Evolutionary conservation across 2,113 vertebrate species (phyloP).

Genomic region (Diadophis punctatus): DNA sequence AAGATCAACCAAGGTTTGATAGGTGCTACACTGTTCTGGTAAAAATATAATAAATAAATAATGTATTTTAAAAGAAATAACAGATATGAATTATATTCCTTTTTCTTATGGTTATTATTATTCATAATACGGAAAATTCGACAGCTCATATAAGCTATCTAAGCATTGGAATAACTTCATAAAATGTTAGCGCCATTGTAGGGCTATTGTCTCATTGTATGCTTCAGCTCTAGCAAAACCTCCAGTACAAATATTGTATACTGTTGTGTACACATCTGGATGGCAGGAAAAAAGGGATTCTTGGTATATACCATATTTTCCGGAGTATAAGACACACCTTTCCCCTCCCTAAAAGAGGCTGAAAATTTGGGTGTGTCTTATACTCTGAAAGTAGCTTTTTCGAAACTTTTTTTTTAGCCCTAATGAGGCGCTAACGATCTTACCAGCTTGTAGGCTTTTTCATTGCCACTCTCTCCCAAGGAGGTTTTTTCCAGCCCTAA

Average conservation of each 20-base stretch:
- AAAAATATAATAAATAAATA: neutral
- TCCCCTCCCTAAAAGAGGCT: no score
- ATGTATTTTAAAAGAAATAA: neutral
- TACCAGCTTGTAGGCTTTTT: no score
- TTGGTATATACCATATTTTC: no score
- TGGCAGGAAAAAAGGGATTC: neutral
- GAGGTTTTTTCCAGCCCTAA: no score
- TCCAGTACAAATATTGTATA: neutral
- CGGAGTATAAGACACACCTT: no score
- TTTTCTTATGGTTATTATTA: conserved; percentile 21
- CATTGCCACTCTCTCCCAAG: no score
- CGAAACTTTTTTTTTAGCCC: no score
- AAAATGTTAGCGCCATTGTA: neutral
- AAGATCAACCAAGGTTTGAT: neutral
- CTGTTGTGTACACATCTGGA: neutral
- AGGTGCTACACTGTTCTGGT: neutral
- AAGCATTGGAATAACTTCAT: neutral
- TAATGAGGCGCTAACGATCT: no score
- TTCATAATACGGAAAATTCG: conserved; percentile 23
- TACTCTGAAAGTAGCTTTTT: no score
- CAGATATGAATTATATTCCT: neutral
- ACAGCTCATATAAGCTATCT: neutral
- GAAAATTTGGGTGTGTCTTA: no score
- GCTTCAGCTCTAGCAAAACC: neutral
- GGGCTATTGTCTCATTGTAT: neutral